Evolutionary conservation across 1,140 invertebrate genomes (phyloP), one percentile per base, ranked within the genome.

Genomic region (Diabrotica virgifera): DNA sequence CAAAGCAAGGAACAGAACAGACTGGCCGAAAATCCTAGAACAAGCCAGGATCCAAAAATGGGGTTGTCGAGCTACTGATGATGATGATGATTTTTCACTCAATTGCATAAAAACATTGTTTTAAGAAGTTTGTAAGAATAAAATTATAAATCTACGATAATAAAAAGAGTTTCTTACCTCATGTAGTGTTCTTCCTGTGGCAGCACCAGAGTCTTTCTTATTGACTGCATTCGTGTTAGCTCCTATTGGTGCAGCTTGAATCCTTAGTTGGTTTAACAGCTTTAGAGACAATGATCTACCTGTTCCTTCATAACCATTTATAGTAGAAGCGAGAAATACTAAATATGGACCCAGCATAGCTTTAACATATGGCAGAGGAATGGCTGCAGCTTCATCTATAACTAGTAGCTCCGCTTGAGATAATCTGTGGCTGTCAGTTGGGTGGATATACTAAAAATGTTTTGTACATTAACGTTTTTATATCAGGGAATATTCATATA

Each of bases 301-400:
- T 0, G 98, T 99, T 59, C 98, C 98, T 85, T 99, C 98, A 80
- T 99, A 99, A 75, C 96, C 97, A 78, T 97, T 97, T 37, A 99
- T 94, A 0, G 98, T 99, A 0, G 97, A 99, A 0, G 98, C 90
- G 75, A 99, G 87, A 76, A 99, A 96, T 5, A 96, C 92, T 40
- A 99, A 82, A 77, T 98, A 98, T 0, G 96, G 94, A 0, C 95
- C 95, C 59, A 95, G 83, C 77, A 98, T 90, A 51, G 89, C 86
- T 74, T 95, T 95, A 0, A 99, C 96, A 71, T 95, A 86, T 0
- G 95, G 92, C 55, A 99, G 81, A 0, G 98, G 98, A 71, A 99
- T 99, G 13, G 97, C 98, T 5, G 97, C 98, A 8, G 98, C 98
- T 84, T 99, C 98, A 79, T 99, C 98, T 70, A 99, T 98, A 14